Percentiles rank a stretch among this genome's conserved stretches.
phyloP scores from a whole-genome alignment of 1,140 invertebrate species.

The Onthophagus taurus region DNA sequence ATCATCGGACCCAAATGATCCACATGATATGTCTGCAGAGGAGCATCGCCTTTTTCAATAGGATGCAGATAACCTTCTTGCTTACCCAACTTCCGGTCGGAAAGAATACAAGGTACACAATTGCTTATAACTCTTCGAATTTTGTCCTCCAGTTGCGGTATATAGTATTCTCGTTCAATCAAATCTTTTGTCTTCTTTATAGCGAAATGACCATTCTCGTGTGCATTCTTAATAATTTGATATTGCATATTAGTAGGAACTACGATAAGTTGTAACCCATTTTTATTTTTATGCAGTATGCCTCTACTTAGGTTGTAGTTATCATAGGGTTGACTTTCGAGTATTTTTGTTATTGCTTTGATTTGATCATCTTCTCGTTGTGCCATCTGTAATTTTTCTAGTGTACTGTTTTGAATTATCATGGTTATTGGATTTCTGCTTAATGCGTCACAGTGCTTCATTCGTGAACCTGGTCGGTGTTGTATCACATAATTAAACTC shows the following conservation, averaged over 20 bases:
- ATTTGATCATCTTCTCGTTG: constrained; percentile 22
- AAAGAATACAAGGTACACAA: constrained; percentile 28
- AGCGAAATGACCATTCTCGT: constrained; percentile 9
- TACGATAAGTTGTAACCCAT: constrained; percentile 17
- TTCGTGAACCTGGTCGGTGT: constrained; percentile 21
- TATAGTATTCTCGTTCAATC: constrained; percentile 19
- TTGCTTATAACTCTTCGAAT: constrained; percentile 26
- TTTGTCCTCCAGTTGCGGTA: constrained; percentile 17
- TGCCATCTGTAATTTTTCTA: no score
- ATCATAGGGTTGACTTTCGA: constrained; percentile 16
- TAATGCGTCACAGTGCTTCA: constrained; percentile 20
- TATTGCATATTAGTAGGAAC: constrained; percentile 18
- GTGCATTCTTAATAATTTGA: constrained; percentile 20
- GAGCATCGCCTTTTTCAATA: constrained; percentile 25
- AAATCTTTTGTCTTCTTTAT: constrained; percentile 17
- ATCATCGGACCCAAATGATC: constrained; percentile 30
- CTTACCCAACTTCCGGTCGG: constrained; percentile 24
- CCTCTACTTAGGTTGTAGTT: not conserved
- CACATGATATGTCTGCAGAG: constrained; percentile 26
- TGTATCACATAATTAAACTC: constrained; percentile 27
- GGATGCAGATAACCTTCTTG: constrained; percentile 21
- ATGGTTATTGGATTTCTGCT: no score
- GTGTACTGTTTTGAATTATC: no score
- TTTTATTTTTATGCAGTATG: not conserved
- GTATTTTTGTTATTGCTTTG: constrained; percentile 19